phyloP scores from a whole-genome alignment of 2,113 vertebrate genomes.

The Silurus asotus region DNA sequence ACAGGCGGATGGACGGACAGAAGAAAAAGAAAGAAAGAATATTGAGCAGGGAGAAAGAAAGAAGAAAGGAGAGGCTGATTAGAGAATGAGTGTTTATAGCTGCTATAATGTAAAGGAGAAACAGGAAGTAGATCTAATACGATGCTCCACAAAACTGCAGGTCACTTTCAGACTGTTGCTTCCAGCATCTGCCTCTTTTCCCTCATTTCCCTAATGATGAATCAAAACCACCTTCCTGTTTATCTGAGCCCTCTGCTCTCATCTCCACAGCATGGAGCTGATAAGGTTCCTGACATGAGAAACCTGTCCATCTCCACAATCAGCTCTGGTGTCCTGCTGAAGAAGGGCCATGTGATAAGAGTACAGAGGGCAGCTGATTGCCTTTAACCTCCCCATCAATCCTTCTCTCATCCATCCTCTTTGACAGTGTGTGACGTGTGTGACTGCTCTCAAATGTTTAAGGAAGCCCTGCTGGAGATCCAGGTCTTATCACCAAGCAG shows the following conservation, averaged over 20 bases:
- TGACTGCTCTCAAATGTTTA: slow-evolving; percentile 61
- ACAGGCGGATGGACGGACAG: too few species aligned
- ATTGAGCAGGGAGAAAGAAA: background rate
- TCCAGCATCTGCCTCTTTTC: background rate
- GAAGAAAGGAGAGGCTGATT: background rate
- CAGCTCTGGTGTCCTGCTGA: slow-evolving; percentile 29
- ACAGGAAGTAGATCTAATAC: background rate
- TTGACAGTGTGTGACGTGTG: slow-evolving; percentile 58
- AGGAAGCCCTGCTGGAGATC: slow-evolving; percentile 74
- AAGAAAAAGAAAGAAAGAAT: too few species aligned
- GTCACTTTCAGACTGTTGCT: background rate
- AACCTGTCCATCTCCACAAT: slow-evolving; percentile 39
- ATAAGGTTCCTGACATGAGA: slow-evolving; percentile 53
- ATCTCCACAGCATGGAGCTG: slow-evolving; percentile 47
- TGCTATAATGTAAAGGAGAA: background rate
- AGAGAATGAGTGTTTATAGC: background rate
- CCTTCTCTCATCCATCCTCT: slow-evolving; percentile 56
- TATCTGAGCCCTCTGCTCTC: slow-evolving; percentile 47
- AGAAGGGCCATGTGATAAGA: slow-evolving; percentile 64
- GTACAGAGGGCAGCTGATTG: slow-evolving; percentile 59
- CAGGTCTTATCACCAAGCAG: slow-evolving; percentile 65
- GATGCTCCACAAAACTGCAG: background rate
- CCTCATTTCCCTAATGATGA: slow-evolving; percentile 26
- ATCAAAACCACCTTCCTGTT: slow-evolving; percentile 56
- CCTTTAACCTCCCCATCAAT: slow-evolving; percentile 61